These are phyloP conservation scores for Drosophila austrosaltans DNA, from an alignment of 2,888 invertebrate species.

Conservation along the genomic window DNA sequence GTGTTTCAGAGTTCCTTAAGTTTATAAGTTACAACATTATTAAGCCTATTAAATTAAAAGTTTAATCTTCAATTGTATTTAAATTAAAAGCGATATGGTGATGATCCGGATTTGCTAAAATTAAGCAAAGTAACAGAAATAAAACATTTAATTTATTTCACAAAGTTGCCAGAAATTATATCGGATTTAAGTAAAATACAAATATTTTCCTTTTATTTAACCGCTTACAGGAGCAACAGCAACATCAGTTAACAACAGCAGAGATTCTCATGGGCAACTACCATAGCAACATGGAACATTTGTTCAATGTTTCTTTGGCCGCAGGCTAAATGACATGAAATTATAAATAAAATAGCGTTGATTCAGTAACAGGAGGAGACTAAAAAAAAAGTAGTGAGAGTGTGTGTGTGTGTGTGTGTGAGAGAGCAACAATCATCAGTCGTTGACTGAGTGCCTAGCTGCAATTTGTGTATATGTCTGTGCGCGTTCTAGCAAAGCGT, in stretches of 20 bases:
- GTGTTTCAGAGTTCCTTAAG: too few relatives aligned
- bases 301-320: slow-evolving; percentile 74
- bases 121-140: too few relatives aligned
- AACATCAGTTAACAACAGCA: background rate
- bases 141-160: too few relatives aligned
- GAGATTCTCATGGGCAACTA: slow-evolving; percentile 7
- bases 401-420: background rate
- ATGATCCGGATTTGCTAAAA: too few relatives aligned
- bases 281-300: slow-evolving; percentile 8
- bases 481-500: slow-evolving; percentile 54
- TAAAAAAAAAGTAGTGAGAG: background rate
- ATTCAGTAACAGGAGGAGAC: slow-evolving; percentile 44
- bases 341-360: slow-evolving; percentile 58
- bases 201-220: background rate
- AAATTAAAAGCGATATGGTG: too few relatives aligned
- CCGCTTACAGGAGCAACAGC: background rate
- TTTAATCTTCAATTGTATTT: too few relatives aligned
- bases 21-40: too few relatives aligned
- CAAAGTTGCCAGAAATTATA: too few relatives aligned
- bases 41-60: too few relatives aligned
- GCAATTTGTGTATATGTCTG: slow-evolving; percentile 60
- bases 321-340: slow-evolving; percentile 81
- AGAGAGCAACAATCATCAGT: slow-evolving; percentile 41
- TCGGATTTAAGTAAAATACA: too few relatives aligned
- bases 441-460: slow-evolving; percentile 36